Evolutionary conservation across 2,888 invertebrate genomes (phyloP).

Genomic region (Heliconius aoede): DNA sequence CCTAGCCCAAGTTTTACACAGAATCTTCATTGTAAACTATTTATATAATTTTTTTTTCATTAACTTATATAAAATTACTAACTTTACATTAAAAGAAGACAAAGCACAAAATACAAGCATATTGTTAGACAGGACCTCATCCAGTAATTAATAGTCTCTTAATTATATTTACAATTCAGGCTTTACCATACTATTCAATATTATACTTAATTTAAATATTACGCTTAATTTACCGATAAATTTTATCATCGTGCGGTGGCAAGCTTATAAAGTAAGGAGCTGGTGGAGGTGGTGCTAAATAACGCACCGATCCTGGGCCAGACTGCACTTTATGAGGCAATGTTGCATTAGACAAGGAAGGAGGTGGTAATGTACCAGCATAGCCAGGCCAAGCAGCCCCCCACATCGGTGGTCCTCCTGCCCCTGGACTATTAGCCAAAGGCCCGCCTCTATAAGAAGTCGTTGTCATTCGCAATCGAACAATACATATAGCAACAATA

Average conservation of each 20-base stretch:
- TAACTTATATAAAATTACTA: conserved; percentile 16
- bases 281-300: conserved; percentile 85
- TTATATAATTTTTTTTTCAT: background rate
- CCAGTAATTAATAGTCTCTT: conserved; percentile 41
- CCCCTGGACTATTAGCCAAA: conserved; percentile 85
- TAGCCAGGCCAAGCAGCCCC: conserved; percentile 83
- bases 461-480: conserved; percentile 88
- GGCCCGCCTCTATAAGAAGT: conserved; percentile 88
- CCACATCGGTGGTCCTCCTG: conserved; percentile 85
- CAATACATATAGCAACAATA: conserved; percentile 94
- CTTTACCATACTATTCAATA: conserved; percentile 31
- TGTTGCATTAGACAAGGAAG: conserved; percentile 85
- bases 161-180: conserved; percentile 45
- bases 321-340: conserved; percentile 86
- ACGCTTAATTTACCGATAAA: conserved; percentile 81
- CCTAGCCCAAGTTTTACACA: conserved; percentile 53
- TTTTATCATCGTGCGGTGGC: conserved; percentile 86
- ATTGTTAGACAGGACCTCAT: conserved; percentile 34
- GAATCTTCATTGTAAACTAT: conserved; percentile 3
- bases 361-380: conserved; percentile 84
- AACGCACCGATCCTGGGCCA: conserved; percentile 79
- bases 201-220: conserved; percentile 25
- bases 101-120: conserved; percentile 50
- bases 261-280: conserved; percentile 86
- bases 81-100: conserved; percentile 32